phyloP scores from a whole-genome alignment of 2,888 invertebrate genomes.

The Eumacrocentrus americanus region DNA sequence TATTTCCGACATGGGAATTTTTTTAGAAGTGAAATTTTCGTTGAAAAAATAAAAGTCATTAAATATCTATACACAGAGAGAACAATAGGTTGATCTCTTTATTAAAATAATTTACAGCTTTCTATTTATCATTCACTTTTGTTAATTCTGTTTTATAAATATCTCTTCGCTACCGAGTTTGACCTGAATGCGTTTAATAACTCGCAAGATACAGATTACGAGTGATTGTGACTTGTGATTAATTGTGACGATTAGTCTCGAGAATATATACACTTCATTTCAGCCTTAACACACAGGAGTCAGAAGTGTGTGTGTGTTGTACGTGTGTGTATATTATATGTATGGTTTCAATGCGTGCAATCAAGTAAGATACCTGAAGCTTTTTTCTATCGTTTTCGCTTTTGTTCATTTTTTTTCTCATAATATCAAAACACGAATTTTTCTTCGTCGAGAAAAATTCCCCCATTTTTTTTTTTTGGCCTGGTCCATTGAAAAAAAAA shows the following conservation, averaged over 20 bases:
- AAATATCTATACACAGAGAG: slow-evolving; percentile 14
- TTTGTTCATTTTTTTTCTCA: slow-evolving; percentile 1
- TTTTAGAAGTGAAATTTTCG: background rate
- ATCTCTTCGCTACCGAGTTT: slow-evolving; percentile 33
- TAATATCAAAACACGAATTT: slow-evolving; percentile 3
- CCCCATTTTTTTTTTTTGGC: slow-evolving; percentile 17
- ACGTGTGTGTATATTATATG: background rate
- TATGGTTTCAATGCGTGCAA: slow-evolving; percentile 39
- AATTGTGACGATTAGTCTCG: slow-evolving; percentile 45
- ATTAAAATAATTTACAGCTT: background rate
- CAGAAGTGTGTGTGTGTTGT: background rate
- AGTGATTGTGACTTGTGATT: slow-evolving; percentile 40
- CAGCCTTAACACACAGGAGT: background rate
- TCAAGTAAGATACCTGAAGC: slow-evolving; percentile 29
- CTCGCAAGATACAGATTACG: slow-evolving; percentile 33
- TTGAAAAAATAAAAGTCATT: background rate
- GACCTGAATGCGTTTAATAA: slow-evolving; percentile 45
- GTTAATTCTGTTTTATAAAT: slow-evolving; percentile 46
- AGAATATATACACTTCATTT: slow-evolving; percentile 14
- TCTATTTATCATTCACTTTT: slow-evolving; percentile 39
- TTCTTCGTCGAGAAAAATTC: slow-evolving; percentile 19
- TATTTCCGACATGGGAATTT: background rate
- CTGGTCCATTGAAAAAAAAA: slow-evolving; percentile 12
- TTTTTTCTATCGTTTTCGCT: slow-evolving; percentile 7
- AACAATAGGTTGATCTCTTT: background rate